Percentiles rank a stretch among this genome's conserved stretches.
Conservation (phyloP, 2,888 invertebrate genomes). For the Thereva unica region DNA sequence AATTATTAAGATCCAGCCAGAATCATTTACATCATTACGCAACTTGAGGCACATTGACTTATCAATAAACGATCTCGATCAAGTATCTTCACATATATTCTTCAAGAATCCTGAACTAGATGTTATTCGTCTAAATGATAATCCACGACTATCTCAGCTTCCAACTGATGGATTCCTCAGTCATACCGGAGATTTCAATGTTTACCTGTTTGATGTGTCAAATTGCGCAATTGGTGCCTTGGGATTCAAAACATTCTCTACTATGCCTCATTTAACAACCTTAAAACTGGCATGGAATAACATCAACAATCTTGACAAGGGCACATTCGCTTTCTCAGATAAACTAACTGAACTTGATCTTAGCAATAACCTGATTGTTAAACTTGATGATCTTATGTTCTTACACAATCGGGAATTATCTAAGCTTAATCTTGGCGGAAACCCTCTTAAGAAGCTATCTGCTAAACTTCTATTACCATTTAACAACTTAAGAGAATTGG, state of each 20-base stretch:
- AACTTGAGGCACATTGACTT: slow-evolving; percentile 73
- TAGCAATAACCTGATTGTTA: slow-evolving; percentile 69
- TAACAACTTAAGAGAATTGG: slow-evolving; percentile 66
- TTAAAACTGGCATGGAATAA: slow-evolving; percentile 72
- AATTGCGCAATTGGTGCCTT: slow-evolving; percentile 71
- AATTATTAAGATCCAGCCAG: slow-evolving; percentile 69
- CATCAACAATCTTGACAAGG: slow-evolving; percentile 62
- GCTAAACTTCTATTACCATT: slow-evolving; percentile 69
- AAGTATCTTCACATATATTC: slow-evolving; percentile 70
- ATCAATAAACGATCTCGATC: slow-evolving; percentile 71
- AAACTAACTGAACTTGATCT: slow-evolving; percentile 72
- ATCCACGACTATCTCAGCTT: slow-evolving; percentile 68
- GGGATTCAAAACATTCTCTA: slow-evolving; percentile 67
- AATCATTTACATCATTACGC: slow-evolving; percentile 69
- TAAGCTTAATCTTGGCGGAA: slow-evolving; percentile 70
- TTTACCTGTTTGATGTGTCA: slow-evolving; percentile 73
- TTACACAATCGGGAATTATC: slow-evolving; percentile 67
- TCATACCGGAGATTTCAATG: slow-evolving; percentile 64
- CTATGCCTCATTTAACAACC: slow-evolving; percentile 71
- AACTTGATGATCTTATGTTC: slow-evolving; percentile 67
- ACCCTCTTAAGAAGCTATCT: slow-evolving; percentile 69
- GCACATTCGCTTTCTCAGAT: slow-evolving; percentile 62
- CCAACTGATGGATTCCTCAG: slow-evolving; percentile 70
- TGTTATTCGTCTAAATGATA: slow-evolving; percentile 72
- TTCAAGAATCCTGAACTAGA: slow-evolving; percentile 71